These are phyloP conservation scores for Pectinophora gossypiella DNA, from an alignment of 1,140 invertebrate genomes.

Conservation along the genomic window DNA sequence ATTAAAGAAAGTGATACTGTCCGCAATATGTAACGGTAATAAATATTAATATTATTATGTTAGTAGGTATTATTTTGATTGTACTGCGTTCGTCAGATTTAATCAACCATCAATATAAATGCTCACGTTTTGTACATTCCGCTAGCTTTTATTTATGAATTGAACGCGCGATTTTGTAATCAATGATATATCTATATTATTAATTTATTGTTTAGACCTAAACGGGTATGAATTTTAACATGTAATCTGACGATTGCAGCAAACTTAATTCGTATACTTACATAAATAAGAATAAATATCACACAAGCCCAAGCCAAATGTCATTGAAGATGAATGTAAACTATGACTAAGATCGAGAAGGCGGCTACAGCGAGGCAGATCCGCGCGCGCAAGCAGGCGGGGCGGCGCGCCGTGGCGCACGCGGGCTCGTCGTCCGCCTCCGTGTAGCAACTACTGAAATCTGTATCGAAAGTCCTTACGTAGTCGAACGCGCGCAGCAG, in stretches of 20 bases:
- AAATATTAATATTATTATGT: conserved; percentile 21
- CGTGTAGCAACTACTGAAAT: conserved; percentile 46
- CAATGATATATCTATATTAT: no score
- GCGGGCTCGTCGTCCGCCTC: conserved; percentile 33
- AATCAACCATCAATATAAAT: conserved; percentile 33
- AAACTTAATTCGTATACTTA: conserved; percentile 48
- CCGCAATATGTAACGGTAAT: not conserved
- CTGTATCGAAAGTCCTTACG: conserved; percentile 68
- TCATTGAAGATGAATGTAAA: conserved; percentile 69
- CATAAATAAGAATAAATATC: conserved; percentile 51
- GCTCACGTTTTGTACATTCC: conserved; percentile 46
- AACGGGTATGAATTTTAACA: no score
- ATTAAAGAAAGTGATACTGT: not conserved
- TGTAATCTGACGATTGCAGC: conserved; percentile 62
- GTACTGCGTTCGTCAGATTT: conserved; percentile 44
- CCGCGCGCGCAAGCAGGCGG: conserved; percentile 49
- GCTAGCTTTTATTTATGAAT: no score
- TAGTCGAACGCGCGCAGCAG: conserved; percentile 69
- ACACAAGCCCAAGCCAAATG: conserved; percentile 56
- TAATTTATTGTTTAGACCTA: no score
- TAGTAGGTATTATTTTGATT: conserved; percentile 18
- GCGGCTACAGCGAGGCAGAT: conserved; percentile 66
- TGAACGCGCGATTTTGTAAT: no score
- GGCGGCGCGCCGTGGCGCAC: conserved; percentile 32
- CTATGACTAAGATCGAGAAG: conserved; percentile 68